Conservation (phyloP, 2,797 vertebrate genomes). For the Discoglossus pictus region DNA sequence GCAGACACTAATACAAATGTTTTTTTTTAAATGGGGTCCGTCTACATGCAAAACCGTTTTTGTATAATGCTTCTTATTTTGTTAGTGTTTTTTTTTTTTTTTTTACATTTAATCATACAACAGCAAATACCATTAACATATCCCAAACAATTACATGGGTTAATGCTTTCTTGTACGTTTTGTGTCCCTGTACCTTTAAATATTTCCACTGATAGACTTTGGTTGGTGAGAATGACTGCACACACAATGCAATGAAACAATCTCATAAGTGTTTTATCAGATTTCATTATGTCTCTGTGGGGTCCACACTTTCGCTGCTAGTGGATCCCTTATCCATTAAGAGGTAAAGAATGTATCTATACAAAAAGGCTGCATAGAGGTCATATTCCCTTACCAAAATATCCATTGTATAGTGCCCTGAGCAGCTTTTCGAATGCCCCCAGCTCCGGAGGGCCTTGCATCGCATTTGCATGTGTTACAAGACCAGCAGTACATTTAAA, state of each 20-base stretch:
- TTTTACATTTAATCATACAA: too few species aligned
- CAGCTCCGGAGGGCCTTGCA: constrained; percentile 27
- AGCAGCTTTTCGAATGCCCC: constrained; percentile 23
- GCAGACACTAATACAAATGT: too few species aligned
- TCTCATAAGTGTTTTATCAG: constrained; percentile 19
- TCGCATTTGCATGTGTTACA: constrained; percentile 38
- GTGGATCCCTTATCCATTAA: constrained; percentile 29
- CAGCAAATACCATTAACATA: too few species aligned
- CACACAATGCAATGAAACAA: constrained; percentile 48
- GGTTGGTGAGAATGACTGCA: constrained; percentile 30
- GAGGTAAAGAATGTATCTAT: constrained; percentile 34
- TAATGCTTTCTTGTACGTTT: too few species aligned
- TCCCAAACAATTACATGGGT: too few species aligned
- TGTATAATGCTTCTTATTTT: too few species aligned
- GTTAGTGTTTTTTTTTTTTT: too few species aligned
- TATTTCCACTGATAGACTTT: constrained; percentile 11
- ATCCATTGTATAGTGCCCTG: constrained; percentile 30
- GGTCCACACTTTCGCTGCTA: constrained; percentile 37
- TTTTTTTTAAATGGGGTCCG: too few species aligned
- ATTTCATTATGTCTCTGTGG: constrained; percentile 13
- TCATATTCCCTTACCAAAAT: constrained; percentile 23
- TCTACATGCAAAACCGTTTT: too few species aligned
- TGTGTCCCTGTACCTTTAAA: constrained; percentile 32
- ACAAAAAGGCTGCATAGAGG: constrained; percentile 32
- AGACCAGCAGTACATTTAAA: constrained; percentile 24